Evolutionary conservation across 2,113 vertebrate species (phyloP).

Genomic region (Fukomys damarensis): DNA sequence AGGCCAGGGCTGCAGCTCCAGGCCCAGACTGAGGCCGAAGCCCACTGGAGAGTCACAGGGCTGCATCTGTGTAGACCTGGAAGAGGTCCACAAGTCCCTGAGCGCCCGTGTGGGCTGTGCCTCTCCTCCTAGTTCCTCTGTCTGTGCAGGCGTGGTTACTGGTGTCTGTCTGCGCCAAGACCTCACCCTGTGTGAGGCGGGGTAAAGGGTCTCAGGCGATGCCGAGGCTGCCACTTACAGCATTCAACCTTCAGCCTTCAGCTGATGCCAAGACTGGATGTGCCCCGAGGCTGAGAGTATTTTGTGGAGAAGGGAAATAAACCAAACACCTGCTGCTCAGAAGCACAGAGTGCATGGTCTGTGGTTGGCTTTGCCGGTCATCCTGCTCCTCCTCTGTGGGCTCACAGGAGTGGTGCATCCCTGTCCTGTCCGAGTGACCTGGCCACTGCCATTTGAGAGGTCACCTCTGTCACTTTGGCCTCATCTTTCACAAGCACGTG

Average conservation of each 20-base stretch:
- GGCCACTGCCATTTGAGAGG: neutral
- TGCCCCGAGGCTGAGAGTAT: neutral
- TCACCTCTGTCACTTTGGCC: accelerated
- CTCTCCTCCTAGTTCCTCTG: neutral
- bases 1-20: too few relatives aligned
- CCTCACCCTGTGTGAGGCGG: accelerated
- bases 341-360: neutral
- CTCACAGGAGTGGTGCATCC: accelerated
- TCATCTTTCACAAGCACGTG: neutral
- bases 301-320: neutral
- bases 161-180: accelerated
- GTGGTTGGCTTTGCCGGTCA: accelerated
- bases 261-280: too few relatives aligned
- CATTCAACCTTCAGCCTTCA: accelerated
- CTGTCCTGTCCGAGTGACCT: accelerated
- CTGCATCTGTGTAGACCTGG: too few relatives aligned
- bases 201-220: neutral
- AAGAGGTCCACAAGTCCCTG: neutral
- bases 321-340: neutral
- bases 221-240: accelerated
- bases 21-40: too few relatives aligned
- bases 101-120: accelerated
- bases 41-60: too few relatives aligned
- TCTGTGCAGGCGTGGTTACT: accelerated
- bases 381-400: neutral